Conservation (phyloP, 2,888 invertebrate genomes). For the Augochlorella aurata region DNA sequence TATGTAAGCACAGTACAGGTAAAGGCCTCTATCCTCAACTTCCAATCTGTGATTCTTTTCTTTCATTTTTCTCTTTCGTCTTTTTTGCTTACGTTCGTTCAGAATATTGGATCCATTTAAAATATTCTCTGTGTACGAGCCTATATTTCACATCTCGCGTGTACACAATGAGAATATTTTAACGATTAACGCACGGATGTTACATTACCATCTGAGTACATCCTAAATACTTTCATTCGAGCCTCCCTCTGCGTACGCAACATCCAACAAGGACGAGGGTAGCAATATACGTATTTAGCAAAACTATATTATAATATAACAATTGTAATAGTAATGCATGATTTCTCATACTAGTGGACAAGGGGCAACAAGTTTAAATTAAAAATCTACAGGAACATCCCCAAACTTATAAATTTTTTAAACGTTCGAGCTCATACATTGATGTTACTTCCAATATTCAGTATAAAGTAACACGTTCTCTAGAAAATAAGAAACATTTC, state of each 20-base stretch:
- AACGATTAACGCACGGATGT: slow-evolving; percentile 50
- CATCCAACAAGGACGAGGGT: slow-evolving; percentile 39
- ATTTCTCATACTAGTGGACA: slow-evolving; percentile 46
- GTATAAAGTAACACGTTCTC: neutral
- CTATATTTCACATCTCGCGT: slow-evolving; percentile 44
- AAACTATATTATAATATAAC: slow-evolving; percentile 62
- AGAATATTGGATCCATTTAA: slow-evolving; percentile 40
- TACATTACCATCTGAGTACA: slow-evolving; percentile 49
- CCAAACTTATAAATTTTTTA: neutral
- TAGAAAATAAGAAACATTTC: neutral
- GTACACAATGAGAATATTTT: slow-evolving; percentile 60
- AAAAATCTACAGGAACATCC: slow-evolving; percentile 43
- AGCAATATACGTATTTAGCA: slow-evolving; percentile 56
- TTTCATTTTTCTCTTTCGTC: neutral
- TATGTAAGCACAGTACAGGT: slow-evolving; percentile 68
- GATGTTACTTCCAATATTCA: neutral
- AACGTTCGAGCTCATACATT: neutral
- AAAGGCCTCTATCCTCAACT: slow-evolving; percentile 72
- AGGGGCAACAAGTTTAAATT: slow-evolving; percentile 59
- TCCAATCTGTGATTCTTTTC: slow-evolving; percentile 34
- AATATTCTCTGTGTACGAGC: slow-evolving; percentile 49
- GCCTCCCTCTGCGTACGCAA: slow-evolving; percentile 37
- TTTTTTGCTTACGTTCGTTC: slow-evolving; percentile 6
- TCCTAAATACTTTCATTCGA: slow-evolving; percentile 64
- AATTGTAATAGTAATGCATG: slow-evolving; percentile 56